Evolutionary conservation across 2,888 invertebrate genomes (phyloP), one percentile per base, ranked within the genome.

Genomic region (Hirtodrosophila confusa): DNA sequence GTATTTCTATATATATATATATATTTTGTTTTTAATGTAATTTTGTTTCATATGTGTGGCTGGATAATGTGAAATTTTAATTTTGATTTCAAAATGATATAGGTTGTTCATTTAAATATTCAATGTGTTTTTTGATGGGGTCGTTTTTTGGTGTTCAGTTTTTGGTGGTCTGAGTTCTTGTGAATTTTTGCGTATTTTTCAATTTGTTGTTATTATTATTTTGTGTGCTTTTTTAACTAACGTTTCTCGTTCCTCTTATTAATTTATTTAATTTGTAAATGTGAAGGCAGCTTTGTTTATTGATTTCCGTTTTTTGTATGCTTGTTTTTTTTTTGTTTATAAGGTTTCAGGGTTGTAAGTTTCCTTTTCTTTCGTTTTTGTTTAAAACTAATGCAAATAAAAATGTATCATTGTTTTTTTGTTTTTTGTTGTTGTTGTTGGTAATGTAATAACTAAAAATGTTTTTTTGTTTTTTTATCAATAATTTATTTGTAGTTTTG

Each of bases 221-320:
- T 86, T 88, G 82, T 90, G 78, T 89, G 86, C 80, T 89, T 74
- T 74, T 71, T 71, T 54, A 47, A 58, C 73, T 79, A 80, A 86
- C 82, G 54, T 76, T 78, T 71, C 69, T 66, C 73, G 69, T 68
- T 70, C 68, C 60, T 73, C 77, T 80, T 86, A 64, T 70, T 56
- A 57, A 88, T 84, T 83, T 83, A 86, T 83, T 86, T 83, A 86
- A 88, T 88, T 85, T 85, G 85, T 85, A 85, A 88, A 90, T 88
- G 89, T 90, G 90, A 89, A 89, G 89, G 89, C 89, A 89, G 89
- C 89, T 89, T 90, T 90, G 89, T 89, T 89, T 88, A 89, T 90
- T 89, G 90, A 90, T 90, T 90, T 90, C 87, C 89, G 89, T 90
- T 89, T 89, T 80, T 75, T 80, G 77, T 76, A 78, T 75, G 58